A percentile compares a stretch with the other conserved stretches of the same genome.
Evolutionary conservation across 2,888 invertebrate species (phyloP).

Genomic region (Drosophila paranaensis): DNA sequence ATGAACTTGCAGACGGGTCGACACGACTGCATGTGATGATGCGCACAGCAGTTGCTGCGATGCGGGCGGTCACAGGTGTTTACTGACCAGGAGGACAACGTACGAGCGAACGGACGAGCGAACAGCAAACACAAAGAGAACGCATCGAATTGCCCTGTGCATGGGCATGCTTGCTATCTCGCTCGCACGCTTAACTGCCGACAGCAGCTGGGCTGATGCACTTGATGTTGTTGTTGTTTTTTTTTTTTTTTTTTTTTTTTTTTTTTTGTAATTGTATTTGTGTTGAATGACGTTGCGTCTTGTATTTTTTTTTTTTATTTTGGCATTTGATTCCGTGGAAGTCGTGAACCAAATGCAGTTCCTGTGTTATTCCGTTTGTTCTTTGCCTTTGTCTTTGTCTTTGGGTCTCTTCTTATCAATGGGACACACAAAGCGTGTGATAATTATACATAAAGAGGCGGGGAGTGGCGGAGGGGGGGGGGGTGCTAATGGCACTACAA

Average conservation of each 20-base stretch:
- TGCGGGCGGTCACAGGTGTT: constrained; percentile 79
- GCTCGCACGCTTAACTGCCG: constrained; percentile 11
- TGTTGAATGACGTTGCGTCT: constrained; percentile 62
- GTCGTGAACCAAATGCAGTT: constrained; percentile 67
- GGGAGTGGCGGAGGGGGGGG: neutral
- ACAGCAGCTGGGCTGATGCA: constrained; percentile 35
- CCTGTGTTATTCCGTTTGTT: constrained; percentile 66
- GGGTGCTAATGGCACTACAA: constrained; percentile 48
- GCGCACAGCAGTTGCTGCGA: constrained; percentile 41
- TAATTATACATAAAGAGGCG: constrained; percentile 56
- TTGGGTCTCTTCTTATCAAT: constrained; percentile 44
- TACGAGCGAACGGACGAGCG: neutral
- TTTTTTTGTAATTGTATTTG: constrained; percentile 65
- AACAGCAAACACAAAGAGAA: constrained; percentile 19
- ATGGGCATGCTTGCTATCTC: neutral
- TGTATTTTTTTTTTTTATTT: constrained; percentile 37
- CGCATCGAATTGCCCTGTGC: constrained; percentile 38
- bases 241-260: too few species aligned
- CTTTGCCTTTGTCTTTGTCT: constrained; percentile 40
- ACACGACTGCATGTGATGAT: constrained; percentile 5
- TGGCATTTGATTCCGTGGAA: constrained; percentile 66
- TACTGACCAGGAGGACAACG: constrained; percentile 29
- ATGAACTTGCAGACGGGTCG: constrained; percentile 46
- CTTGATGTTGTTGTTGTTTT: constrained; percentile 20
- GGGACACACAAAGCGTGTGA: constrained; percentile 63